Base-by-base conservation (phyloP, 2,888 invertebrate species). In the Sphaeridia pumilis region DNA sequence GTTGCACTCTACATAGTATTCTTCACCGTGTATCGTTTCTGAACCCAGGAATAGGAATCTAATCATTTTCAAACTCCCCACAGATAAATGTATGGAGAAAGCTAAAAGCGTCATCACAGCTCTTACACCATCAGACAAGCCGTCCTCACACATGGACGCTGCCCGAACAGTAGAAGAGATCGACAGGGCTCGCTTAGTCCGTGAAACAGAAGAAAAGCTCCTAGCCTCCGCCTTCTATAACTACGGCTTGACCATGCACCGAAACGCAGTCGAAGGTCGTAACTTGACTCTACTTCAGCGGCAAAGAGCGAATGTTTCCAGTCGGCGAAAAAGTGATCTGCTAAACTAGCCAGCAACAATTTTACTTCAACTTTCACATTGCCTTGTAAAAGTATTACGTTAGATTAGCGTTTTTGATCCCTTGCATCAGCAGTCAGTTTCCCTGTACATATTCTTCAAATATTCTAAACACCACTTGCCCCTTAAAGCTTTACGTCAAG, bases 51-150 rank as follows among this genome's bases (percentile, higher is more conserved):
- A 17, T 41, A 12, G 17, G 17, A 41, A 7, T 41, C 17, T 5
- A 31, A 10, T n/a, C n/a, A n/a, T n/a, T n/a, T n/a, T n/a, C n/a
- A n/a, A 41, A 41, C 7, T 20, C 20, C 42, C 49, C 54, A 4
- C 34, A 64, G 64, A 84, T 67, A 86, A 87, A 68, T 88, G 86
- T 69, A 77, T 94, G 17, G 92, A 92, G 66, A 93, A 92, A 70
- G 92, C 93, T 21, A 88, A 88, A 70, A 85, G 83, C 71, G 85
- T 93, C 41, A 87, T 89, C 65, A 85, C 85, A 67, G 81, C 81
- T 26, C 74, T 92, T 38, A 88, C 92, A 69, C 82, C 84, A 0
- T 77, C 76, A 51, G n/a, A n/a, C n/a, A 14, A 17, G 12, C 69
- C 72, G 4, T 70, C 73, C 1, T 70, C 73, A 26, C 76, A 75